Conservation (phyloP, 2,888 invertebrate species). For the Papilio elwesi region DNA sequence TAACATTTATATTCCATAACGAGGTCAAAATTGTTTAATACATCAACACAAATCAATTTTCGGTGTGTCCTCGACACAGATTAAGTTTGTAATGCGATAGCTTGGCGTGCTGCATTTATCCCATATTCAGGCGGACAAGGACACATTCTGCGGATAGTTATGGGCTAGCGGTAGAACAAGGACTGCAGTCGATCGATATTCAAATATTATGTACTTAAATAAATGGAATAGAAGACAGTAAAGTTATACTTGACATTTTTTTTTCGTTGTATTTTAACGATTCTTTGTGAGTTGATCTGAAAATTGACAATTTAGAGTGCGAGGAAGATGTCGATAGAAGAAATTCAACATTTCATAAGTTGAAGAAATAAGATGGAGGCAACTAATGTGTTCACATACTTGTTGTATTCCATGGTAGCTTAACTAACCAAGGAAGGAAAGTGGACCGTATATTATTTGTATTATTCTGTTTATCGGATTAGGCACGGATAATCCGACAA, state of each 20-base stretch:
- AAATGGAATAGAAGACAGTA: neutral
- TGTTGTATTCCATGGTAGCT: no score
- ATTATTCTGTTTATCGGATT: no score
- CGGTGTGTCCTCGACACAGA: constrained; percentile 22
- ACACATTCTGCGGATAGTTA: constrained; percentile 8
- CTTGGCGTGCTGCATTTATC: constrained; percentile 26
- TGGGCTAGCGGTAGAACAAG: constrained; percentile 14
- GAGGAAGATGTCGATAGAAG: no score
- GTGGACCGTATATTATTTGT: no score
- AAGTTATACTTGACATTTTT: neutral
- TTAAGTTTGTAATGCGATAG: constrained; percentile 24
- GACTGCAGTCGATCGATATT: neutral
- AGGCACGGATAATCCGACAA: no score
- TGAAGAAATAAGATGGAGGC: no score
- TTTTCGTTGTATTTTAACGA: neutral
- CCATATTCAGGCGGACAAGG: constrained; percentile 29
- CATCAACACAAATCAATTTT: constrained; percentile 18
- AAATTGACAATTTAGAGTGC: no score
- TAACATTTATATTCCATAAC: constrained; percentile 25
- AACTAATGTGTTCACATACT: no score
- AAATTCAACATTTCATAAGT: no score
- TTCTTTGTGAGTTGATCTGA: neutral
- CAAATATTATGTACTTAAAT: constrained; percentile 11
- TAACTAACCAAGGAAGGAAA: no score
- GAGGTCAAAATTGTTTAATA: constrained; percentile 27